Base-by-base conservation (phyloP, 2,888 invertebrate genomes). In the Eupithecia vulgata region DNA sequence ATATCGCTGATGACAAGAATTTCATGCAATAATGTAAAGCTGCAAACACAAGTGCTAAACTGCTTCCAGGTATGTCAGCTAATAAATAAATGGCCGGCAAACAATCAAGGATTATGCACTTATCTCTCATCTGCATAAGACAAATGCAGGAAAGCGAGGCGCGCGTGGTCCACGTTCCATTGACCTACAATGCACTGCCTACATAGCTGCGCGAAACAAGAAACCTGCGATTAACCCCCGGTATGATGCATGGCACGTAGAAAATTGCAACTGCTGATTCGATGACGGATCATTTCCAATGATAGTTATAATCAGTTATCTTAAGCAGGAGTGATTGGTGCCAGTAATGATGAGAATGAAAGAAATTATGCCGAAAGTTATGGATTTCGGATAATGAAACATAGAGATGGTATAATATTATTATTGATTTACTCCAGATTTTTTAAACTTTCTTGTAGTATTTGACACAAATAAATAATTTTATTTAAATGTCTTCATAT, bases 121-220 rank as follows among this genome's bases (percentile, higher is more conserved):
- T 73, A 76, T 77, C 72, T 79, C 80, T 83, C 81, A 89, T 89
- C 86, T 88, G 87, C 87, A 88, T 87, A 85, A 87, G 88, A 88
- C 88, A 89, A 86, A 84, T 85, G 88, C 87, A 91, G 85, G 90
- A 91, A 91, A 91, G 90, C 85, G 90, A 86, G 85, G 85, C 86
- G 85, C 86, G 85, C 85, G 85, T 86, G 79, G 81, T 81, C 83
- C 81, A 81, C 84, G 92, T 90, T 85, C 91, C 87, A 90, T 84
- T 93, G 89, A 90, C 93, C 91, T 84, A 91, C 87, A 84, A 89
- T 85, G 82, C 80, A 82, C 78, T 85, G 81, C 90, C 88, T 86
- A 91, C 90, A 90, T 89, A 86, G 35, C 85, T 80, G 82, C 84
- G 86, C 84, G 86, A 84, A 85, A 84, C 83, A 85, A 85, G 83